Base-by-base conservation (phyloP, 2,113 vertebrate species). In the Macrotus californicus region DNA sequence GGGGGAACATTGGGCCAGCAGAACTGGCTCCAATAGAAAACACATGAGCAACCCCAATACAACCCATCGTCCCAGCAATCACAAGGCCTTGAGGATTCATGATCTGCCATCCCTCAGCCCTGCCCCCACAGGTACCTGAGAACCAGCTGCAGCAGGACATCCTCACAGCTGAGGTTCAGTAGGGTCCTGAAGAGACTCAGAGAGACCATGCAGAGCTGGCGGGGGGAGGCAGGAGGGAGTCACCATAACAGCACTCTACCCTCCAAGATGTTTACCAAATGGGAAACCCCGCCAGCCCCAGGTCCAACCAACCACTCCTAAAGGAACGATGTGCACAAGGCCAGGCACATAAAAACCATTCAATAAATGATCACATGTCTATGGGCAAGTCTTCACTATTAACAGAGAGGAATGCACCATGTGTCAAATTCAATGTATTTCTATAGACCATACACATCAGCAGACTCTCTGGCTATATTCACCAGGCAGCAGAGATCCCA, bases 151-250 rank as follows among this genome's bases (percentile, higher is more conserved):
- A 99, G 98, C 98, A 99, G 98, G 96, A 99, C 98, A 13, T 99
- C 99, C 97, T 99, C 99, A 73, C 99, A 99, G 98, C 99, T 99
- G 97, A 99, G 99, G 93, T 99, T 99, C 94, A 99, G 98, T 72
- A 99, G 98, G 59, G 99, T 99, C 97, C 98, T 98, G 98, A 99
- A 99, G 94, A 99, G 99, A 98, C 99, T 99, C 96, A 99, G 97
- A 1, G 99, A 99, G 39, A 99, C 99, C 99, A 99, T 99, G 97
- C 99, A 99, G 95, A 99, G 99, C 99, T 99, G 98, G 26, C 75
- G 67, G 73, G 34, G 77, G 21, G 75, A 4, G 52, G 56, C 36
- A 11, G 64, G 66, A 82, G 81, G 79, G 22, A 93, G 61, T 95
- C 64, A 97, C 91, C 66, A 31, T 54, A 92, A 95, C 21, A 87